Conservation (phyloP, 1,140 invertebrate species). For the Philaenus spumarius region DNA sequence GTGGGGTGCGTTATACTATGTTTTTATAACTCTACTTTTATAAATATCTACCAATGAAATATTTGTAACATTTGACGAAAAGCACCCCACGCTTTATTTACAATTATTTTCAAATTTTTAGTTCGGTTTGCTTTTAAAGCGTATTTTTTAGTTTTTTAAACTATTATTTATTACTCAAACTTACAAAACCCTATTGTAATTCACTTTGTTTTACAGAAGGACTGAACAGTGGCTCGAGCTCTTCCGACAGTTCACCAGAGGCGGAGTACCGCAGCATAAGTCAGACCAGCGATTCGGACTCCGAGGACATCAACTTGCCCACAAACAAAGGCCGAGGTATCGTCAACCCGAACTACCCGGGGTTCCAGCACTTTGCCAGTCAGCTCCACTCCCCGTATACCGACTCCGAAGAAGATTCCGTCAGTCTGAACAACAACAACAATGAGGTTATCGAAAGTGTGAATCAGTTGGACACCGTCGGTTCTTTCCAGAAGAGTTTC, state of each 20-base stretch:
- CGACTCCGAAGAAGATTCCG: conserved; percentile 32
- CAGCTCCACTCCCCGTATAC: conserved; percentile 39
- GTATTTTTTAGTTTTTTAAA: too few species aligned
- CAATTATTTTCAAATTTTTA: too few species aligned
- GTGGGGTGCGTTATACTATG: too few species aligned
- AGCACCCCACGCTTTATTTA: too few species aligned
- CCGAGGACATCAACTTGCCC: conserved; percentile 38
- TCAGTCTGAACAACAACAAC: conserved; percentile 38
- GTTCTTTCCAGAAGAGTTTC: conserved; percentile 45
- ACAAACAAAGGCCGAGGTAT: conserved; percentile 47
- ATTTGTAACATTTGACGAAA: too few species aligned
- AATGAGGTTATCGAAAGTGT: conserved; percentile 36
- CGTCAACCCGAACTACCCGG: conserved; percentile 72
- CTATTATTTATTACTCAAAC: too few species aligned
- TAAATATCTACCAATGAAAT: too few species aligned
- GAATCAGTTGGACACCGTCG: conserved; percentile 46
- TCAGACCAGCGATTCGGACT: conserved; percentile 36
- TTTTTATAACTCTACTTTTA: too few species aligned
- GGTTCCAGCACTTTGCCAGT: conserved; percentile 44
- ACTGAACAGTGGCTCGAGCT: conserved; percentile 14
- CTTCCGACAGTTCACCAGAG: conserved; percentile 23
- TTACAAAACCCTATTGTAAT: background rate
- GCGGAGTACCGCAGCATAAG: conserved; percentile 25
- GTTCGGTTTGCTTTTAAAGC: background rate
- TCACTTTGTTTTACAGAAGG: background rate